A percentile compares a stretch with the other conserved stretches of the same genome.
These are phyloP conservation scores for Bujurquina vittata DNA, from an alignment of 2,113 vertebrate species.

Conservation along the genomic window DNA sequence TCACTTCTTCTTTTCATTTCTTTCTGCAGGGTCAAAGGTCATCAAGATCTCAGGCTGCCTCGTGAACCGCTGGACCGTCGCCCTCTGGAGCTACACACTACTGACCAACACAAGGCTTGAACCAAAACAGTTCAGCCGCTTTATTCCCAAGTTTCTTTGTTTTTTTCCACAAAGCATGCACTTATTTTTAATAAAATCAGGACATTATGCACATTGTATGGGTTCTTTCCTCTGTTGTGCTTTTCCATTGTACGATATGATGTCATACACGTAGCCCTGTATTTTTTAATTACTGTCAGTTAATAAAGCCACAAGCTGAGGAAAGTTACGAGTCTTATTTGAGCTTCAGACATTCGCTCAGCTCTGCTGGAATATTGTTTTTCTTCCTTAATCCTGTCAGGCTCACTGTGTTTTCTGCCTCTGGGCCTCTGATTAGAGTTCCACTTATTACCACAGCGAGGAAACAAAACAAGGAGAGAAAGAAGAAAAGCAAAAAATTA, in stretches of 20 bases:
- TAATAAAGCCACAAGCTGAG: constrained; percentile 9
- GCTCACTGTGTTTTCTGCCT: neutral
- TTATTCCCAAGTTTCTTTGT: neutral
- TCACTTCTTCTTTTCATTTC: neutral
- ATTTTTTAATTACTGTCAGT: neutral
- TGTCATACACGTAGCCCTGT: neutral
- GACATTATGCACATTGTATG: neutral
- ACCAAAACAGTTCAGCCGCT: neutral
- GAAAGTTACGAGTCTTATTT: neutral
- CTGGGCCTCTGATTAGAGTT: neutral
- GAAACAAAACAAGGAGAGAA: neutral
- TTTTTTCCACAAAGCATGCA: neutral
- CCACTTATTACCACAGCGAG: constrained; percentile 6
- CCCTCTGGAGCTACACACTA: constrained; percentile 31
- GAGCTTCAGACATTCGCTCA: neutral
- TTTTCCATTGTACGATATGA: neutral
- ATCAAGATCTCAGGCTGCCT: neutral
- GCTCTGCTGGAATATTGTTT: constrained; percentile 16
- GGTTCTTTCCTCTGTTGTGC: neutral
- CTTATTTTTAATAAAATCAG: neutral
- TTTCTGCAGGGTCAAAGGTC: constrained; percentile 33
- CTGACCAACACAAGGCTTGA: neutral
- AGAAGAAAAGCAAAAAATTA: neutral
- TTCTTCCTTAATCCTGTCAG: constrained; percentile 11
- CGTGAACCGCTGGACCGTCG: neutral